Base-by-base conservation (phyloP, 2,797 vertebrate species). In the Anableps anableps region DNA sequence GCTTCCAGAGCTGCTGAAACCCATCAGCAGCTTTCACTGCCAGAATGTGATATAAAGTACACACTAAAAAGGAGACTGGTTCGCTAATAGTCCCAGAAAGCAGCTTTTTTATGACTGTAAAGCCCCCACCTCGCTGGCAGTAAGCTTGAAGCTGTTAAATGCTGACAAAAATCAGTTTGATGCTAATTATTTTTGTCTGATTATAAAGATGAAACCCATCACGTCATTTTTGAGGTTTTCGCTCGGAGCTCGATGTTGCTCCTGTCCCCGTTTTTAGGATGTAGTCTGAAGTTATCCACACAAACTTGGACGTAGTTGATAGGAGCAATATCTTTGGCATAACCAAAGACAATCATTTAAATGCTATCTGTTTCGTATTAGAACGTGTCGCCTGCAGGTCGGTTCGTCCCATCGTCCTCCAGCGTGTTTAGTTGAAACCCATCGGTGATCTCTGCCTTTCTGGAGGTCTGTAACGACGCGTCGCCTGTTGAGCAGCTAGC, bases 331-430 rank as follows among this genome's bases (percentile, higher is more conserved):
- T 94, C 92, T 94, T 94, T 94, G 91, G 91, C 88, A 77, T 91
- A 92, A 94, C 93, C 95, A 95, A 95, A 95, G 94, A 95, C 92
- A 89, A 91, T 91, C 92, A 93, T 87, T 92, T 88, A 71, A 86
- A 80, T 88, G 84, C 88, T 88, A 88, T 91, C 82, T 87, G 83
- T 94, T 81, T 90, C 80, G 85, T 78, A 76, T 85, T 78, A 66
- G 83, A 64, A 78, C 43, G 38, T 80, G 86, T 84, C 88, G 84
- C 86, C 78, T 91, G 88, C 81, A 88, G 89, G 85, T 92, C 66
- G 51, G 87, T 83, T 51, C 82, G 64, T 79, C 85, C 86, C 89
- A 84, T 82, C 51, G 48, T 83, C 41, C 72, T 76, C 75, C 60
- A 51, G 73, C 77, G 81, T 83, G 71, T 87, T 86, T 78, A 50